Base-by-base conservation (phyloP, 2,797 vertebrate species). In the Sternarchorhynchus goeldii region DNA sequence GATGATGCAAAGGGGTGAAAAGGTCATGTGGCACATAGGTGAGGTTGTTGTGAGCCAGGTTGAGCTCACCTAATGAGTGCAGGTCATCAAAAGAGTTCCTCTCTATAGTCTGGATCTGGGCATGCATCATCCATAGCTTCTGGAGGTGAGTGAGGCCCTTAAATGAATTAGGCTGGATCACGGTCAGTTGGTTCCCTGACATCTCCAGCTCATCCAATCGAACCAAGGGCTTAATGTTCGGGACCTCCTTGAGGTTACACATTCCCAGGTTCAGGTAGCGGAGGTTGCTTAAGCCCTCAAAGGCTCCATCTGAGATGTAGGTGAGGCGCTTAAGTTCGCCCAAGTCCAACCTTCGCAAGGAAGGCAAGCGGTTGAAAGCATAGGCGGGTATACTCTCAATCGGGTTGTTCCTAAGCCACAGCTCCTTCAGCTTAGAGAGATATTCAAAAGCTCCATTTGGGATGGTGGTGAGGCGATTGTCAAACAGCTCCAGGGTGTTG, bases 41-140 rank as follows among this genome's bases (percentile, higher is more conserved):
- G 73, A 99, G 93, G 90, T 99, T 99, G 90, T 99, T 99, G 90
- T 99, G 98, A 87, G 98, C 97, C 91, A 99, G 88, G 84, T 99
- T 99, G 85, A 99, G 96, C 91, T 99, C 98, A 83, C 97, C 94
- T 41, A 99, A 90, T 8, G 97, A 98, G 89, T 97, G 96, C 84
- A 99, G 96, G 89, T 99, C 98, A 83, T 99, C 97, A 3, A 98
- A 98, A 82, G 98, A 97, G 90, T 99, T 99, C 86, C 97, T 95
- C 91, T 99, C 97, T 81, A 99, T 99, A 75, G 95, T 95, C 90
- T 99, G 97, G 87, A 99, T 95, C 90, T 99, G 97, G 80, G 97
- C 96, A 80, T 99, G 98, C 93, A 99, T 99, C 95, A 99, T 98
- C 98, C 98, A 99, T 88, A 99, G 89, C 93, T 99, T 99, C 87